These are phyloP conservation scores for Chloebia gouldiae DNA, from an alignment of 2,113 vertebrate genomes.

Conservation along the genomic window DNA sequence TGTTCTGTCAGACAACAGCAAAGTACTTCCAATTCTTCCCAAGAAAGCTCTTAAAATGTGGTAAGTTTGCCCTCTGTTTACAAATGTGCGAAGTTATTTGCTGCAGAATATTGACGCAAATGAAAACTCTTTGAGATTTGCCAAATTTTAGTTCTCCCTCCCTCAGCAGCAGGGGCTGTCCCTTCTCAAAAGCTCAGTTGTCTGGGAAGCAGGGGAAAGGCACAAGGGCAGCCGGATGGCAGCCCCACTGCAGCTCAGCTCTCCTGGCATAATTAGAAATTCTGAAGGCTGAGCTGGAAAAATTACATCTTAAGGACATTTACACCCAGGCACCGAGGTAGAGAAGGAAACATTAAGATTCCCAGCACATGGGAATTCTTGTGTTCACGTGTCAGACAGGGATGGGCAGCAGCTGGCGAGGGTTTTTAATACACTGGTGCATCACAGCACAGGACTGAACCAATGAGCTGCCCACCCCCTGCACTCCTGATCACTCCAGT, in stretches of 20 bases:
- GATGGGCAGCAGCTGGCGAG: neutral
- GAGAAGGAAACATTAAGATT: neutral
- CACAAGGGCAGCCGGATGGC: neutral
- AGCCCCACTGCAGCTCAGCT: neutral
- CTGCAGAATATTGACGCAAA: neutral
- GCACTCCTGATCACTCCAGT: neutral
- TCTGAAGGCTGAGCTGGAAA: conserved; percentile 18
- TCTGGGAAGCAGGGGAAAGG: conserved; percentile 2
- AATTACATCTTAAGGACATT: conserved; percentile 18
- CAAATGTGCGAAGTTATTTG: neutral
- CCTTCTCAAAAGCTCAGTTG: neutral
- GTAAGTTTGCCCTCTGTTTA: neutral
- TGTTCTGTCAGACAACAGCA: neutral
- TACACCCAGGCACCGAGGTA: neutral
- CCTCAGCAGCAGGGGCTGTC: neutral
- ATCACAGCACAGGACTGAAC: neutral
- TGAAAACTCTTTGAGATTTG: neutral
- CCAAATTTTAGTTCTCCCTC: neutral
- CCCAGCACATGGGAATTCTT: conserved; percentile 19
- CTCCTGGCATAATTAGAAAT: neutral
- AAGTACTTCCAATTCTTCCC: neutral
- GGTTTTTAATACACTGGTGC: neutral
- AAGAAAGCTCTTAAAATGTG: neutral
- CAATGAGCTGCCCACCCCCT: neutral
- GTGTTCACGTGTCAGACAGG: neutral